Evolutionary conservation across 2,888 invertebrate species (phyloP).

Genomic region (Caenorhabditis virilis): DNA sequence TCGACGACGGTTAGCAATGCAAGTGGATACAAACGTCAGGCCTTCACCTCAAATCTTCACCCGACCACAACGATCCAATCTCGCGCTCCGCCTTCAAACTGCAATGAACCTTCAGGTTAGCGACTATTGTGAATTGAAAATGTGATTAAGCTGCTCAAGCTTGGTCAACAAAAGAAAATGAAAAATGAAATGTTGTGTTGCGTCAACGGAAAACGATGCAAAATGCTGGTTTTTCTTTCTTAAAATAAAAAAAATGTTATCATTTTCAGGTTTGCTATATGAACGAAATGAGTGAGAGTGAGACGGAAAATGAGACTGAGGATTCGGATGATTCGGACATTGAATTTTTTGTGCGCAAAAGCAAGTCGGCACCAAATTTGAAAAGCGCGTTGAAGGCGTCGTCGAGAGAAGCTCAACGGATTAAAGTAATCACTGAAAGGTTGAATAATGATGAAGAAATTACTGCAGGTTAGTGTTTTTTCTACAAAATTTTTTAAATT

Average conservation of each 20-base stretch:
- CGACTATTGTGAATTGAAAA: neutral
- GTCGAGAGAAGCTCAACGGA: constrained; percentile 7
- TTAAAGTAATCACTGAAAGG: constrained; percentile 1
- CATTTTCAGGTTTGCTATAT: constrained; percentile 76
- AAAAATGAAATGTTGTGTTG: neutral
- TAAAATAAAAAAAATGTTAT: neutral
- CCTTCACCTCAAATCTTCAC: constrained; percentile 44
- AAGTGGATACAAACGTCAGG: constrained; percentile 34
- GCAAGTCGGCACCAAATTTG: constrained; percentile 40
- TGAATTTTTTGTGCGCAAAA: constrained; percentile 26
- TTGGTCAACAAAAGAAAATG: neutral
- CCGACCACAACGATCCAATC: constrained; percentile 49
- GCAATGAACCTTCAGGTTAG: constrained; percentile 86
- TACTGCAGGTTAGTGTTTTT: neutral
- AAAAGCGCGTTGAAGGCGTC: constrained; percentile 4
- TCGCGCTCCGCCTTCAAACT: constrained; percentile 64
- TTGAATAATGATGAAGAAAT: constrained; percentile 5
- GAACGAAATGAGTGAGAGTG: constrained; percentile 53
- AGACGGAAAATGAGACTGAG: constrained; percentile 12
- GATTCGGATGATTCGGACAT: constrained; percentile 19
- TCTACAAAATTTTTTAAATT: no score
- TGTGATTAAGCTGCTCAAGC: neutral
- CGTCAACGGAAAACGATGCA: neutral
- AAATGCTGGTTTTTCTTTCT: neutral
- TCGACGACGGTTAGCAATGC: constrained; percentile 47